Evolutionary conservation across 2,888 invertebrate genomes (phyloP).

Genomic region (Brachypalpus laphriformis): DNA sequence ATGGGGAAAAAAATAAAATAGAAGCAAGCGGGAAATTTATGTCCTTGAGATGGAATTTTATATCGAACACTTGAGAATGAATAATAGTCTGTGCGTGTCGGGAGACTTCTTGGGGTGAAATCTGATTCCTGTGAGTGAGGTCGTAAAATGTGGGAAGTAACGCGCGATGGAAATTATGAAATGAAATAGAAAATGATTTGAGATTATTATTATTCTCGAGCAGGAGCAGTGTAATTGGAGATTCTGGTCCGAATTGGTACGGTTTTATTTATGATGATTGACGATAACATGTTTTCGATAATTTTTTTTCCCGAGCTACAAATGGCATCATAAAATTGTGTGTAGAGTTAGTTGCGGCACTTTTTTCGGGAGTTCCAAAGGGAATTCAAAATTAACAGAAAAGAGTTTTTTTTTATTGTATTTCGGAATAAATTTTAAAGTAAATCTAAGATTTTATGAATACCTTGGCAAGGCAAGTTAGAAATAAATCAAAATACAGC

Average conservation of each 20-base stretch:
- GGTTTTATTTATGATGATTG: constrained; percentile 53
- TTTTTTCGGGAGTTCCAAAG: not conserved
- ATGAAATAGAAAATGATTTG: constrained; percentile 68
- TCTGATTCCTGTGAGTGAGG: constrained; percentile 36
- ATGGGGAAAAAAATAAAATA: not conserved
- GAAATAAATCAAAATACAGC: not conserved
- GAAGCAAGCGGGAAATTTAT: not conserved
- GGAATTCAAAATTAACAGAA: not conserved
- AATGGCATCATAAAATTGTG: constrained; percentile 4
- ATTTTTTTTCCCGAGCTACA: not conserved
- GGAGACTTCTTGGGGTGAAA: constrained; percentile 48
- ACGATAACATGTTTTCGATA: constrained; percentile 46
- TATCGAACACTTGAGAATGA: constrained; percentile 44
- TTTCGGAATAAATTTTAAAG: not conserved
- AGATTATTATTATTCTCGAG: constrained; percentile 42
- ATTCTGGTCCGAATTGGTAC: constrained; percentile 28
- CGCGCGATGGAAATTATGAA: constrained; percentile 54
- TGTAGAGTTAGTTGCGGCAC: not conserved
- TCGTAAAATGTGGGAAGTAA: constrained; percentile 41
- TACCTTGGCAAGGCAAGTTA: not conserved
- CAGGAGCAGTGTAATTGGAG: constrained; percentile 42
- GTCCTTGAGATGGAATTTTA: constrained; percentile 21
- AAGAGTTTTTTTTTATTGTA: not conserved
- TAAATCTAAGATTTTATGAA: too few relatives aligned
- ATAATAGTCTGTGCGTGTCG: constrained; percentile 60